Percentiles rank a stretch among this genome's conserved stretches.
phyloP scores from a whole-genome alignment of 2,797 vertebrate species.

The Falco cherrug region DNA sequence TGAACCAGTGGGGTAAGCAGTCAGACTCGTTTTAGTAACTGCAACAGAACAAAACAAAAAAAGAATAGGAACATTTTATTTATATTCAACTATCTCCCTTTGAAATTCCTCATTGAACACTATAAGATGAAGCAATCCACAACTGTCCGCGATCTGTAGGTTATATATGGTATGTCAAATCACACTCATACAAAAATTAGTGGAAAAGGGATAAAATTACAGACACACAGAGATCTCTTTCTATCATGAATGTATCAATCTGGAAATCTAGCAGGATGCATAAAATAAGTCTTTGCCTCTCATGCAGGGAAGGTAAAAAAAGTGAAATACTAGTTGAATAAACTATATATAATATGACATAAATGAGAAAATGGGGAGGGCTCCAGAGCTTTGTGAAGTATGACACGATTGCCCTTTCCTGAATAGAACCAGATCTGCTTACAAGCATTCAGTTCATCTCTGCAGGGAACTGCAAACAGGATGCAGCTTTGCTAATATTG shows the following conservation, averaged over 20 bases:
- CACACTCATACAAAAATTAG: neutral
- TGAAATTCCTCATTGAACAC: neutral
- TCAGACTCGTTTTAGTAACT: neutral
- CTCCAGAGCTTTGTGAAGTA: neutral
- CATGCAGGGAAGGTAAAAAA: neutral
- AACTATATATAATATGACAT: neutral
- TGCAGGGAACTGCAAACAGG: neutral
- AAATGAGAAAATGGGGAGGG: neutral
- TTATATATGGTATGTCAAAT: neutral
- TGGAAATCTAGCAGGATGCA: neutral
- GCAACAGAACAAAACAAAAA: neutral
- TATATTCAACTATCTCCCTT: neutral
- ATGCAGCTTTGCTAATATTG: conserved; percentile 25
- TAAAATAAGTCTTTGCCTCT: neutral
- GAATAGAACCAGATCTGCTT: neutral
- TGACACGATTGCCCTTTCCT: neutral
- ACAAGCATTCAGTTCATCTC: neutral
- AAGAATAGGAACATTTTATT: neutral
- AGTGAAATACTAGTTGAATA: neutral
- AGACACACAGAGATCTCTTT: neutral
- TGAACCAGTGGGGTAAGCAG: neutral
- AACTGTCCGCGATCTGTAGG: neutral
- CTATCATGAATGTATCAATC: rapidly evolving
- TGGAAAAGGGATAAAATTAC: neutral
- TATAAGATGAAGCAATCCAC: neutral